phyloP scores from a whole-genome alignment of 1,140 invertebrate species.

The Vollenhovia emeryi region DNA sequence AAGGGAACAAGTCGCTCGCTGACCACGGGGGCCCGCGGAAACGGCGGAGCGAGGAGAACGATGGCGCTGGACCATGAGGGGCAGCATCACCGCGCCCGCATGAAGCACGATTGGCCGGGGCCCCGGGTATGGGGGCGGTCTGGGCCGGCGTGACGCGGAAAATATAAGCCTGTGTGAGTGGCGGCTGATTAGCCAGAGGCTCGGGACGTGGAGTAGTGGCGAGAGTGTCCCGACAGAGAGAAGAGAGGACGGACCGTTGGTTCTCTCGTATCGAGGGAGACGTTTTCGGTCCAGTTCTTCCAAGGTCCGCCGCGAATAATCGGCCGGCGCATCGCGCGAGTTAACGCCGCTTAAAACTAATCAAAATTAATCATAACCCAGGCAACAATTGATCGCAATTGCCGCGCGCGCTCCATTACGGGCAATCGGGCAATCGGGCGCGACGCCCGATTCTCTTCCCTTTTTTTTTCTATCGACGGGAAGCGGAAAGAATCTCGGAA shows the following conservation, averaged over 20 bases:
- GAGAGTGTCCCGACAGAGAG: constrained; percentile 67
- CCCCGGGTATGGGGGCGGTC: constrained; percentile 77
- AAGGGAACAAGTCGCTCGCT: neutral
- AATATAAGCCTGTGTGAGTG: constrained; percentile 85
- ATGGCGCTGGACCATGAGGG: constrained; percentile 38
- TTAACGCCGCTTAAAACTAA: constrained; percentile 84
- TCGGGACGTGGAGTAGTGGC: constrained; percentile 70
- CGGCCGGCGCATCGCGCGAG: constrained; percentile 59
- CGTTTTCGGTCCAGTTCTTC: constrained; percentile 38
- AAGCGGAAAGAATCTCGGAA: constrained; percentile 32
- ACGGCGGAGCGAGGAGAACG: neutral
- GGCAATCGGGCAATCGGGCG: constrained; percentile 24
- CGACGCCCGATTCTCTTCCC: constrained; percentile 6
- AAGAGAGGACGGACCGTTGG: constrained; percentile 33
- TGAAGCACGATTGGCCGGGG: constrained; percentile 77
- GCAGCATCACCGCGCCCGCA: constrained; percentile 67
- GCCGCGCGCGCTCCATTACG: constrained; percentile 80
- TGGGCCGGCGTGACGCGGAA: constrained; percentile 76
- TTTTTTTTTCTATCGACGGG: constrained; percentile 23
- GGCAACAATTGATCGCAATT: constrained; percentile 85
- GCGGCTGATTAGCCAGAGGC: constrained; percentile 80
- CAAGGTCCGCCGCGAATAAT: constrained; percentile 58
- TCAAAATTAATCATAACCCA: constrained; percentile 85
- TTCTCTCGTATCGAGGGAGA: constrained; percentile 30
- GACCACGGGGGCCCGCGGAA: neutral